Percentiles rank a stretch among this genome's conserved stretches.
These are phyloP conservation scores for Meghimatium bilineatum DNA, from an alignment of 2,888 invertebrate genomes.

Conservation along the genomic window DNA sequence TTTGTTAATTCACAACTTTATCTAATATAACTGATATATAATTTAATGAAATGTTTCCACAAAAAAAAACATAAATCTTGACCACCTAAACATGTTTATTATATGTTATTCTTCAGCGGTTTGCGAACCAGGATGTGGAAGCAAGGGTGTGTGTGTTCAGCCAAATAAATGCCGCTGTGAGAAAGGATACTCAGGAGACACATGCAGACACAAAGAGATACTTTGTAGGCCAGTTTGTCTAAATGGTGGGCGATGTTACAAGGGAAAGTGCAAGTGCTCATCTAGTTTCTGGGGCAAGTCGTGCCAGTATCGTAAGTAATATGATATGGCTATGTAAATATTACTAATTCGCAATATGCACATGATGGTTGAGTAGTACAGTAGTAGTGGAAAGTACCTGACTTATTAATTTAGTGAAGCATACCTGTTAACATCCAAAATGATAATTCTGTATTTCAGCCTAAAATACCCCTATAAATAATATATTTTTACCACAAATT, in stretches of 20 bases:
- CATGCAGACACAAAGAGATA: conserved; percentile 61
- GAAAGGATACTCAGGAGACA: conserved; percentile 65
- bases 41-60: not conserved
- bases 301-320: conserved; percentile 70
- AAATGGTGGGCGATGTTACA: conserved; percentile 70
- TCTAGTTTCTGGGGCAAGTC: conserved; percentile 63
- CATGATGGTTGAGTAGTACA: not conserved
- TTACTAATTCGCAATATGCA: not conserved
- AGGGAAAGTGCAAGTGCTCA: conserved; percentile 72
- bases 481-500: too few species aligned
- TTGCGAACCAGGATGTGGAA: conserved; percentile 71
- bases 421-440: too few species aligned
- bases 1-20: too few species aligned
- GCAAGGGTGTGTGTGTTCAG: conserved; percentile 68
- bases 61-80: too few species aligned
- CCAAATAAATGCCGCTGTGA: conserved; percentile 73
- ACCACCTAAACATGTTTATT: too few species aligned
- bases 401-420: too few species aligned
- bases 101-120: conserved; percentile 63
- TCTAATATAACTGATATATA: too few species aligned
- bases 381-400: too few species aligned
- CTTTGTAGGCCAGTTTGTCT: conserved; percentile 65
- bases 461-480: too few species aligned
- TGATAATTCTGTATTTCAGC: too few species aligned
- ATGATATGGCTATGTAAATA: not conserved